Percentiles rank a stretch among this genome's conserved stretches.
Conservation (phyloP, 2,888 invertebrate species). For the Epinotia nisella region DNA sequence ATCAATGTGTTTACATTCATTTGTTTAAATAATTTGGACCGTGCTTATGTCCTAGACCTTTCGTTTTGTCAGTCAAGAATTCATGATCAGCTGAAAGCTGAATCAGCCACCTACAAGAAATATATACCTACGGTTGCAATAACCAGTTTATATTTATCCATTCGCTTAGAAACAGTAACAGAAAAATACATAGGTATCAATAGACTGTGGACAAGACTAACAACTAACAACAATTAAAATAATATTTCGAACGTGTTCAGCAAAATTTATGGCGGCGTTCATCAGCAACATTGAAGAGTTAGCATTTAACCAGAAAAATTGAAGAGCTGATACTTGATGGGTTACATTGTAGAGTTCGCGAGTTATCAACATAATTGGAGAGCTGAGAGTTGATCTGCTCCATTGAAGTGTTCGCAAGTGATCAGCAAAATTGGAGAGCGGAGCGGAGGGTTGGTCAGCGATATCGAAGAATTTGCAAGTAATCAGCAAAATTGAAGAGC, state of each 20-base stretch:
- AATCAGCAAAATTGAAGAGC: neutral
- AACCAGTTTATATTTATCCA: no score
- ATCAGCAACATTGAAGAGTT: neutral
- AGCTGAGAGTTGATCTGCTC: neutral
- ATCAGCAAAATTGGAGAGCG: neutral
- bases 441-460: neutral
- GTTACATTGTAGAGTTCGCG: neutral
- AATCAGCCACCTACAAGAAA: no score
- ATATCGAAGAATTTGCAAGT: neutral
- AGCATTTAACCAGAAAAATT: neutral
- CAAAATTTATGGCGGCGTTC: neutral
- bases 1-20: no score
- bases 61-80: no score
- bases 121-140: no score
- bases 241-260: neutral
- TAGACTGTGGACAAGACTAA: no score
- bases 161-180: no score
- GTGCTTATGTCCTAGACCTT: no score
- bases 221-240: no score
- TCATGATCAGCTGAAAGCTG: no score
- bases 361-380: neutral
- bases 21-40: no score
- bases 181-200: no score
- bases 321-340: neutral
- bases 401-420: neutral